Conservation (phyloP, 2,888 invertebrate genomes). For the Chrysodeixis includens region DNA sequence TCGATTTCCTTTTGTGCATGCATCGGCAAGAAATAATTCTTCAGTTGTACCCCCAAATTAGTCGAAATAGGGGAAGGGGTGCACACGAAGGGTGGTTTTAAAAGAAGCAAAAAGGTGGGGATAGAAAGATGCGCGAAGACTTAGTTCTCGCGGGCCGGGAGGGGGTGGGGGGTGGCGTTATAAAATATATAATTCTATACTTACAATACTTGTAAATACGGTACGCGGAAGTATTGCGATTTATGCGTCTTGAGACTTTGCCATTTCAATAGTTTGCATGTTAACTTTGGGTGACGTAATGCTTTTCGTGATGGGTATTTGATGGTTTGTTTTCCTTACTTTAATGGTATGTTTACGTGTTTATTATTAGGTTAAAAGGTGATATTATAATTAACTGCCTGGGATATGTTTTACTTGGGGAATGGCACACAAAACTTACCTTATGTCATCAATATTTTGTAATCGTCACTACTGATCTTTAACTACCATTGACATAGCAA, state of each 20-base stretch:
- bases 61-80: conserved; percentile 89
- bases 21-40: conserved; percentile 87
- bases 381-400: background rate
- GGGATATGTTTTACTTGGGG: background rate
- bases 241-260: conserved; percentile 70
- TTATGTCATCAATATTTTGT: too few species aligned
- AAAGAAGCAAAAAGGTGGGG: conserved; percentile 89
- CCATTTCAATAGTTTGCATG: conserved; percentile 36
- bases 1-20: conserved; percentile 65
- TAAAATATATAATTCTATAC: conserved; percentile 90
- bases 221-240: conserved; percentile 84
- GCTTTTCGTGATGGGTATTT: too few species aligned
- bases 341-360: background rate
- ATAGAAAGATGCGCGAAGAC: conserved; percentile 90
- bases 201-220: conserved; percentile 90
- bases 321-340: background rate
- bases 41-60: conserved; percentile 89
- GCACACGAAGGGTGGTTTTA: conserved; percentile 89
- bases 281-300: background rate
- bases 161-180: conserved; percentile 78
- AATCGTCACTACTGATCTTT: too few species aligned
- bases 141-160: conserved; percentile 86
- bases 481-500: too few species aligned
- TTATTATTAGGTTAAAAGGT: background rate
- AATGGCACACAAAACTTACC: background rate